A percentile compares a stretch with the other conserved stretches of the same genome.
These are phyloP conservation scores for Spizaetus ornatus DNA, from an alignment of 2,113 vertebrate genomes.

Conservation along the genomic window DNA sequence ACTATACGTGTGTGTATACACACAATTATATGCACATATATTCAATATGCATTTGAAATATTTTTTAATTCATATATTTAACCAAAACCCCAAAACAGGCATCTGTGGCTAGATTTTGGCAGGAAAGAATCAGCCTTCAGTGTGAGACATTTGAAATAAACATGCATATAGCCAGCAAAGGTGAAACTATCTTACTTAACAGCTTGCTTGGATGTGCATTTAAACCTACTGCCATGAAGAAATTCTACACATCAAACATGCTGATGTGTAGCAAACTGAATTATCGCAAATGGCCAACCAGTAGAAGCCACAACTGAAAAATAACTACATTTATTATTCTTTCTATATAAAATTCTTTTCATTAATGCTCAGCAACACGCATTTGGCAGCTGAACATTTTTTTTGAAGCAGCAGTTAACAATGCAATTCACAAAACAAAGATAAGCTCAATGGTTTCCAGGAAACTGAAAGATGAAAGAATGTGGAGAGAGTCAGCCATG, in stretches of 20 bases:
- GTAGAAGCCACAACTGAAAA: slow-evolving; percentile 1
- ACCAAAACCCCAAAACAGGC: background rate
- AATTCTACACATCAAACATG: background rate
- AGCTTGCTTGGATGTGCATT: background rate
- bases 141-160: background rate
- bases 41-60: background rate
- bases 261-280: background rate
- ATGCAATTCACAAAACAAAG: slow-evolving; percentile 73
- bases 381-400: slow-evolving; percentile 72
- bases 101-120: background rate
- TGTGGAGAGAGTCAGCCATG: slow-evolving; percentile 60
- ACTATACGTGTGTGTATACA: background rate
- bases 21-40: background rate
- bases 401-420: slow-evolving; percentile 75
- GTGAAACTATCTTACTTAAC: background rate
- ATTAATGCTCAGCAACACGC: slow-evolving; percentile 80
- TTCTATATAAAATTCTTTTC: slow-evolving; percentile 81
- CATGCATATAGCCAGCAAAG: background rate
- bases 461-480: slow-evolving; percentile 78
- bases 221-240: background rate
- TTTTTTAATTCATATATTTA: background rate
- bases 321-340: slow-evolving; percentile 69
- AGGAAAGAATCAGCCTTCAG: background rate
- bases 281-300: background rate
- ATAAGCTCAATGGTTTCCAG: slow-evolving; percentile 77